Base-by-base conservation (phyloP, 1,140 invertebrate species). In the Drosophila novamexicana region DNA sequence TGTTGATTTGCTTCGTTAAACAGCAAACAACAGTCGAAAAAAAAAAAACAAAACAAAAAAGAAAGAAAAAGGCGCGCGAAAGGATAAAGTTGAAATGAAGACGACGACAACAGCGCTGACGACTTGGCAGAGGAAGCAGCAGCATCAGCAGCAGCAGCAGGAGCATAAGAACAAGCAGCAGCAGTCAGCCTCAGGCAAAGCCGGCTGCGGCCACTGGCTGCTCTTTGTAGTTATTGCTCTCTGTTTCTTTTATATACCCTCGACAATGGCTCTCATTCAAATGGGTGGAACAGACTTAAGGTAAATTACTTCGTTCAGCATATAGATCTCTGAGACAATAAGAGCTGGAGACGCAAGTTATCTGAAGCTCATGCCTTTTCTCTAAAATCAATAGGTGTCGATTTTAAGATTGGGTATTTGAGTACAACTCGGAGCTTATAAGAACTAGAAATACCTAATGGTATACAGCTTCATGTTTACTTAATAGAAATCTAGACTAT, bases 1-100 rank as follows among this genome's bases (percentile, higher is more conserved):
- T 85, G 80, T 89, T 89, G 85, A 89, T 89, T 89, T 89, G 84
- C 84, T 89, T 89, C 84, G 84, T 89, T 89, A 89, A 90, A 89
- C 84, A 89, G 70, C 84, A 89, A 89, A 89, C 85, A 89, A 89
- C 80, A 71, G 61, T 44, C 65, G 58, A 53, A 37, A 34, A 47
- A 39, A 54, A 34, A 58, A 58, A n/a, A 54, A 22, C 37, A 56
- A 66, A 47, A 47, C 32, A 10, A 40, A 74, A 34, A 83, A 83
- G 58, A 47, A 37, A 10, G 40, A 74, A 34, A 83, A 83, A 58
- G 44, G 37, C 68, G 54, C 22, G 39, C 56, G 73, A 75, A 88
- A 88, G 83, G 78, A 88, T 89, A 68, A 80, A 73, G 70, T 71
- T 68, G 62, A 69, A 65, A 61, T 76, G 32, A 79, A 64, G 71